Evolutionary conservation across 1,140 invertebrate genomes (phyloP), one percentile per base, ranked within the genome.

Genomic region (Rhizoglyphus robini): DNA sequence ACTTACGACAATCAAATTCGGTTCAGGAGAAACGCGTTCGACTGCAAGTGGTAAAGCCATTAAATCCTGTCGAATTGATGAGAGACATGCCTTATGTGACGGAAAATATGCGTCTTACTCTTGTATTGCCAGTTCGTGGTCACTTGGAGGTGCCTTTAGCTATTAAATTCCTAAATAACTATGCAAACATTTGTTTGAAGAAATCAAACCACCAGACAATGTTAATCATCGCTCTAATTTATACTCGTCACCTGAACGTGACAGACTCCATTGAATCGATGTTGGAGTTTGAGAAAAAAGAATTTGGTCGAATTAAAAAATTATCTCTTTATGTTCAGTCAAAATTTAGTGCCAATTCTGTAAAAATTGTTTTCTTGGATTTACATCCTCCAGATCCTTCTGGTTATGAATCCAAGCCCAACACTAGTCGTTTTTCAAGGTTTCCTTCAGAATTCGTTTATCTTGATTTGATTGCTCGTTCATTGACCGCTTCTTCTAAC

Each of bases 1-100:
- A 94, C 77, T 72, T 93, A 15, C 76, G 78, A 41, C 15, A n/a
- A 2, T 11, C 15, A 15, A 81, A 83, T 71, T 71, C 71, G 47
- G 72, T 75, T 15, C 71, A 71, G 63, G 68, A 73, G 65, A 65
- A 74, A 1, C 69, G 72, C 27, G 77, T 76, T 69, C 74, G 77
- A 73, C 75, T 85, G 60, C 81, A 88, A 78, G 80, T 84, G 32
- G 82, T 84, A 57, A 86, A 92, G 70, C 85, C 88, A 1, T 74
- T 95, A 49, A 86, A 87, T 27, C 83, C 86, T 72, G 84, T 89
- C 3, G 88, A 94, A 76, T 82, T 93, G 46, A 79, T 93, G 8
- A 83, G 86, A 3, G 86, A 89, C 72, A 31, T 65, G 15, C 88
- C 90, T 1, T 94, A 92, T 75, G 89, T 94, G 2, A 95, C 88